These are phyloP conservation scores for Trissolcus japonicus DNA, from an alignment of 2,888 invertebrate species.

Conservation along the genomic window DNA sequence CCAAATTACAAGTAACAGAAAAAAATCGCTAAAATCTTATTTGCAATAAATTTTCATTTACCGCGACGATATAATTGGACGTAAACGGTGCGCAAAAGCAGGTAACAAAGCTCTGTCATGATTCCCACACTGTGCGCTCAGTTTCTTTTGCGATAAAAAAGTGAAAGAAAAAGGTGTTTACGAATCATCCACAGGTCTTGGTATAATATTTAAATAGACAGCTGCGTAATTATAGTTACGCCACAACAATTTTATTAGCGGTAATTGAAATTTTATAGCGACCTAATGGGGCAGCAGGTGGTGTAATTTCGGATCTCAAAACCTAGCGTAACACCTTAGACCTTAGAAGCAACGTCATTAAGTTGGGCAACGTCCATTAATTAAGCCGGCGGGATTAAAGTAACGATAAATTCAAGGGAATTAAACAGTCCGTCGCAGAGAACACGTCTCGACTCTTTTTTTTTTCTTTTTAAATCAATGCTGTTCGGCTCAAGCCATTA, in stretches of 20 bases:
- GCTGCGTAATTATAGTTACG: constrained; percentile 44
- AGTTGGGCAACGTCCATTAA: constrained; percentile 28
- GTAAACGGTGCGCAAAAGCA: no score
- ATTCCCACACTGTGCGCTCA: no score
- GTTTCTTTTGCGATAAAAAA: constrained; percentile 4
- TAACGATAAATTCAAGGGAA: constrained; percentile 23
- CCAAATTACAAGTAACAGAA: no score
- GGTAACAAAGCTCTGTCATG: no score
- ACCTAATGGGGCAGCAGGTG: constrained; percentile 35
- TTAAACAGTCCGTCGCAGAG: neutral
- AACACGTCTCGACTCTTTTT: neutral
- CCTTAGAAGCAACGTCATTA: constrained; percentile 18
- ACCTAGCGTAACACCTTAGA: constrained; percentile 14
- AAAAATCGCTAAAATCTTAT: no score
- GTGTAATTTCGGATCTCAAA: constrained; percentile 41
- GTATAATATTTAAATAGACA: constrained; percentile 34
- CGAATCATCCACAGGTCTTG: constrained; percentile 20
- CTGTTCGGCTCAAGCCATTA: neutral
- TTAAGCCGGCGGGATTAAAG: constrained; percentile 12
- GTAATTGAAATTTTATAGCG: constrained; percentile 43
- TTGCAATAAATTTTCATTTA: no score
- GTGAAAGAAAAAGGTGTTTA: constrained; percentile 25
- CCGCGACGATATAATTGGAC: no score
- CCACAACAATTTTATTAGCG: constrained; percentile 37
- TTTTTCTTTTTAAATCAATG: constrained; percentile 2